Conservation (phyloP, 2,113 vertebrate species). For the Oncorhynchus mykiss region DNA sequence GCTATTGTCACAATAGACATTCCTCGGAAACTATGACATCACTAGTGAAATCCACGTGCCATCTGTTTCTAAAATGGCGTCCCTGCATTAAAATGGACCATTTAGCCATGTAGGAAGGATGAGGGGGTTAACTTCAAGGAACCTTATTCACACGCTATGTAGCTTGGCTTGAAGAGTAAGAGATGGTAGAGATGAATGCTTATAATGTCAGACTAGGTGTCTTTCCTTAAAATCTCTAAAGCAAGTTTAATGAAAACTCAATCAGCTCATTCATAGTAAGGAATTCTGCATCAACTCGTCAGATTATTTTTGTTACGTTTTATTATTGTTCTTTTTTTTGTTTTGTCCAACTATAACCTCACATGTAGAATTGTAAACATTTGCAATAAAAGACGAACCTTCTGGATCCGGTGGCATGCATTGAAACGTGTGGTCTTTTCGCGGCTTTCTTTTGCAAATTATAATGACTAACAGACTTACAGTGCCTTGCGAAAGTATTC, state of each 20-base stretch:
- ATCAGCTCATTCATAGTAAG: background rate
- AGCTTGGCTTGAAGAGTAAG: background rate
- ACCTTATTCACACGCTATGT: background rate
- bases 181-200: background rate
- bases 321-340: conserved; percentile 29
- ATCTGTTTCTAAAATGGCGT: background rate
- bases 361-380: conserved; percentile 66
- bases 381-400: conserved; percentile 66
- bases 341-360: conserved; percentile 60
- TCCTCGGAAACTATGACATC: conserved; percentile 3
- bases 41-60: background rate
- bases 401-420: too few species aligned
- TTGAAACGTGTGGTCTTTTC: too few species aligned
- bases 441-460: too few species aligned
- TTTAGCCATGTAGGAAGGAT: background rate
- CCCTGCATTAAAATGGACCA: background rate
- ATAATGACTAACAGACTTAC: too few species aligned
- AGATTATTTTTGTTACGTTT: conserved; percentile 68
- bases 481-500: too few species aligned
- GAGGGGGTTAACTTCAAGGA: background rate
- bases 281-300: background rate
- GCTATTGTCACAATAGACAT: conserved; percentile 22
- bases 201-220: too few species aligned
- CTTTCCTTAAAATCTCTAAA: too few species aligned
- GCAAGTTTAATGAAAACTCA: background rate